These are phyloP conservation scores for Hemithea aestivaria DNA, from an alignment of 2,888 invertebrate genomes.

Conservation along the genomic window DNA sequence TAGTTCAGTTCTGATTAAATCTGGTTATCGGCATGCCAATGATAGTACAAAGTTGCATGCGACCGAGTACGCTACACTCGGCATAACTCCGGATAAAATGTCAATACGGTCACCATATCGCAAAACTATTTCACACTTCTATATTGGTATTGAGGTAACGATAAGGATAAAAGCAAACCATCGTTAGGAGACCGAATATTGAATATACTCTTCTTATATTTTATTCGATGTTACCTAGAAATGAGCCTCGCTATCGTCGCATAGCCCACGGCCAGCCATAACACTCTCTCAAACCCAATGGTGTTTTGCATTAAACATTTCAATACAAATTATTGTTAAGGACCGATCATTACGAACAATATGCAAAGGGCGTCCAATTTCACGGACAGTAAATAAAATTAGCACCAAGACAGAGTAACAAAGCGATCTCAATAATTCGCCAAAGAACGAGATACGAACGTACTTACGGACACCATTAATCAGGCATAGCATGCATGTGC, in stretches of 20 bases:
- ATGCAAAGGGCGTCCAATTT: slow-evolving; percentile 64
- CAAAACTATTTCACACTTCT: slow-evolving; percentile 14
- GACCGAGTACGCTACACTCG: neutral
- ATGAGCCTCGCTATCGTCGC: slow-evolving; percentile 38
- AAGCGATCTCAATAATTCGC: slow-evolving; percentile 72
- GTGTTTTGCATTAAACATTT: slow-evolving; percentile 54
- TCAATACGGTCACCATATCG: slow-evolving; percentile 8
- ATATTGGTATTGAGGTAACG: slow-evolving; percentile 27
- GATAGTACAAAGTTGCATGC: slow-evolving; percentile 6
- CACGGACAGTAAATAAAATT: slow-evolving; percentile 76
- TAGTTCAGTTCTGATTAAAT: too few species aligned
- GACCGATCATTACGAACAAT: slow-evolving; percentile 42
- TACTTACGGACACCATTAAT: slow-evolving; percentile 48
- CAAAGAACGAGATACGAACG: slow-evolving; percentile 58
- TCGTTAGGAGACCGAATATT: slow-evolving; percentile 53
- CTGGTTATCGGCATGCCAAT: slow-evolving; percentile 2
- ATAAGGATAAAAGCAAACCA: slow-evolving; percentile 69
- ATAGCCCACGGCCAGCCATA: slow-evolving; percentile 32
- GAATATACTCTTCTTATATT: slow-evolving; percentile 53
- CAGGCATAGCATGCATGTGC: slow-evolving; percentile 45
- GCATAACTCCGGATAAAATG: slow-evolving; percentile 2
- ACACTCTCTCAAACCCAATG: slow-evolving; percentile 34
- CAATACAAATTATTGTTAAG: slow-evolving; percentile 54
- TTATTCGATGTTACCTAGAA: slow-evolving; percentile 48
- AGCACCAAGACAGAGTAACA: slow-evolving; percentile 67